Evolutionary conservation across 1,140 invertebrate species (phyloP), one percentile per base, ranked within the genome.

Genomic region (Drosophila punjabiensis): DNA sequence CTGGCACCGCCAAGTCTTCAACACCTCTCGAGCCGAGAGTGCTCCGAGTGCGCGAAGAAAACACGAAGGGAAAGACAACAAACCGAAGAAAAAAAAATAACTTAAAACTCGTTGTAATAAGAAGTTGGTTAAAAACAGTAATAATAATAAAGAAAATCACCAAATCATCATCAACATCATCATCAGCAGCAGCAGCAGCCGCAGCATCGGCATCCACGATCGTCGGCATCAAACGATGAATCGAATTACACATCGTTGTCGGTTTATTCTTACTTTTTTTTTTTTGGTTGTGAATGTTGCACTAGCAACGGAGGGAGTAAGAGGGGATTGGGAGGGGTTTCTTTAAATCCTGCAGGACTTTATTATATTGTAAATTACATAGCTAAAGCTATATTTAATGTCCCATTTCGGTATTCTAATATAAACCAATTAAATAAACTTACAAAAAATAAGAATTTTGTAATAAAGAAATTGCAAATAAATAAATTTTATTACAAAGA

Each of bases 131-230:
- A 88, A 86, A 90, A 90, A 90, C 86, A 90, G 86, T 89, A 89
- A 89, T 86, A 89, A 89, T 86, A 89, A 89, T 89, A 89, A 90
- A 89, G 82, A 89, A 89, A 89, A 89, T 89, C 86, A 85, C 82
- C 86, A 89, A 89, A 89, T 89, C 86, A 89, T 89, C 86, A 89
- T 89, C 85, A 85, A 85, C 86, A 89, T 81, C 79, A 89, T 69
- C 74, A 78, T 74, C 79, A 63, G 50, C 41, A 43, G 39, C 77
- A 61, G 47, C 24, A 24, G 24, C 52, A 53, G 52, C 58, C 14
- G 35, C 55, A 69, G 63, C 63, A 60, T 39, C 62, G 43, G 55
- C 71, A 64, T 56, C 56, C 41, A 50, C 63, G 81, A 89, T 88
- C 71, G 63, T 62, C 58, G 61, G 77, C 84, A 81, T 83, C 86